Percentiles rank a stretch among this genome's conserved stretches.
These are phyloP conservation scores for Drosophila paramelanica DNA, from an alignment of 2,888 invertebrate genomes.

Conservation along the genomic window DNA sequence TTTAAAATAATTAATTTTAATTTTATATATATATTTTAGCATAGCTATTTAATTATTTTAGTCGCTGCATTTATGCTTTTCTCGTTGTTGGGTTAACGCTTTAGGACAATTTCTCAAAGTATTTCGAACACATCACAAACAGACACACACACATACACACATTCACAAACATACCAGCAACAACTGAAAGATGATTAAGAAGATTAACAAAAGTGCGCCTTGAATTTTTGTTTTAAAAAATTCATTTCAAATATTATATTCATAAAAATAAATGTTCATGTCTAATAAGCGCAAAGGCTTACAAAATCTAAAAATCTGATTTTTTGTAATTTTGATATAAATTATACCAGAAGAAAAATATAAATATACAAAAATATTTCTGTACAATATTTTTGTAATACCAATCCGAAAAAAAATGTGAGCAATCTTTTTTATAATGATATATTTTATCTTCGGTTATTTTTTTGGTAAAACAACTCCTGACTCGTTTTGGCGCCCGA, in stretches of 20 bases:
- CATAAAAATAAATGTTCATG: constrained; percentile 33
- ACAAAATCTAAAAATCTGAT: constrained; percentile 16
- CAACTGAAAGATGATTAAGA: constrained; percentile 9
- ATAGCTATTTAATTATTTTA: constrained; percentile 32
- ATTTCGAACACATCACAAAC: constrained; percentile 43
- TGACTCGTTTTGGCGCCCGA: constrained; percentile 55
- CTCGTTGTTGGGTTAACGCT: constrained; percentile 39
- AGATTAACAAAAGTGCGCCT: constrained; percentile 35
- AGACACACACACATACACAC: constrained; percentile 41
- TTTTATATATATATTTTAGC: constrained; percentile 26
- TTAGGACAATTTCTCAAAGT: constrained; percentile 52
- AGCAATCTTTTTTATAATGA: constrained; percentile 54
- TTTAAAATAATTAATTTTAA: constrained; percentile 41
- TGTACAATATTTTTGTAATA: constrained; percentile 73
- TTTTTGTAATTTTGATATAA: constrained; percentile 66
- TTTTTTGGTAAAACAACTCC: constrained; percentile 50
- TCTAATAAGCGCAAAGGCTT: constrained; percentile 59
- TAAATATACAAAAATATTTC: constrained; percentile 44
- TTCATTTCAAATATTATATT: constrained; percentile 55
- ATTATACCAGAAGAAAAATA: constrained; percentile 56
- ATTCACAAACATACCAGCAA: constrained; percentile 26
- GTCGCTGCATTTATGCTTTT: constrained; percentile 65
- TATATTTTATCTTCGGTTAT: constrained; percentile 23
- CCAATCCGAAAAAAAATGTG: constrained; percentile 43
- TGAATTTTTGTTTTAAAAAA: constrained; percentile 81